Percentiles rank a stretch among this genome's conserved stretches.
These are phyloP conservation scores for Argopecten irradians DNA, from an alignment of 1,140 invertebrate genomes.

Conservation along the genomic window DNA sequence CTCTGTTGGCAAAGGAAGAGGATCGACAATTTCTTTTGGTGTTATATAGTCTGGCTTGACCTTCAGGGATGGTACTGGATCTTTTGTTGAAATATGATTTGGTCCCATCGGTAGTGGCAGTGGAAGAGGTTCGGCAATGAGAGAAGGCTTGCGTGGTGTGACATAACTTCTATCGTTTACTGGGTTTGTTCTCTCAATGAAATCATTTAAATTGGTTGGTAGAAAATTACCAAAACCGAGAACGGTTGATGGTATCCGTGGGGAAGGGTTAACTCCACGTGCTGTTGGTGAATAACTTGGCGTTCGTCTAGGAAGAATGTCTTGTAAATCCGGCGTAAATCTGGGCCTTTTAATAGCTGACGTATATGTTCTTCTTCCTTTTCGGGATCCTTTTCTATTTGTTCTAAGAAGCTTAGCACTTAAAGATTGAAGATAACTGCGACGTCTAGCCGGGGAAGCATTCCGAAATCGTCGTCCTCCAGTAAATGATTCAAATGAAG, in stretches of 20 bases:
- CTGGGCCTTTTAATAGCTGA: background rate
- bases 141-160: background rate
- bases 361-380: background rate
- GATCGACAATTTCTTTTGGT: background rate
- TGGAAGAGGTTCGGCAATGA: background rate
- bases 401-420: background rate
- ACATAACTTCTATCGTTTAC: slow-evolving; percentile 11
- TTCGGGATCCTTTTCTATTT: background rate
- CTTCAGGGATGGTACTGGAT: background rate
- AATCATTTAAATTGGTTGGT: background rate
- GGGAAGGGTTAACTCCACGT: background rate
- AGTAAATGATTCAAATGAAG: background rate
- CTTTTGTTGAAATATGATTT: background rate
- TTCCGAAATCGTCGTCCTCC: background rate
- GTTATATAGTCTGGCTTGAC: background rate
- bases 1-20: background rate
- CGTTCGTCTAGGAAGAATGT: background rate
- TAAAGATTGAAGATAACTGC: background rate
- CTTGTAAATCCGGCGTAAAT: background rate
- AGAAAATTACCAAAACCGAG: background rate
- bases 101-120: background rate
- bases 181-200: background rate
- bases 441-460: background rate
- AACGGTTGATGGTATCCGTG: background rate
- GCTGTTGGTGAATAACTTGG: slow-evolving; percentile 1